Base-by-base conservation (phyloP, 2,113 vertebrate genomes). In the Hippocampus mohnikei region DNA sequence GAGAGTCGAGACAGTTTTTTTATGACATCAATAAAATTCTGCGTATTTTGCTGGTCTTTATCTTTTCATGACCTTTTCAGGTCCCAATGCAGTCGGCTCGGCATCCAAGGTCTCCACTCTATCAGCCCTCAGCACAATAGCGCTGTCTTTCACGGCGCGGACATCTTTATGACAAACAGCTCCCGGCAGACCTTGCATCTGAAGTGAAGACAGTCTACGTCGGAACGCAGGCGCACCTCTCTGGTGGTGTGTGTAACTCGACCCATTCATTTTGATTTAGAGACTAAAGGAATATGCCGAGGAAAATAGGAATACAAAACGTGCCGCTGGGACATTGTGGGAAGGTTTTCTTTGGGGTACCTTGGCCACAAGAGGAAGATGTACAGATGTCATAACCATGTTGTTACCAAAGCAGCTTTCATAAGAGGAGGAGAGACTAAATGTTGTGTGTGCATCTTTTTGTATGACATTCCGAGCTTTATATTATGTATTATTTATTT, bases 351-450 rank as follows among this genome's bases (percentile, higher is more conserved):
- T 89, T 91, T 89, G 89, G 91, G 88, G 92, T 91, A 84, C 89
- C 92, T 81, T 89, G 84, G 91, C 91, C 67, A 90, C 74, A 91
- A 92, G 90, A 91, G 86, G 91, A 91, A 89, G 88, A 76, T 76
- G 77, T 93, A 94, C 94, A 89, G 93, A 94, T 93, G 94, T 96
- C 94, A 93, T 94, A 93, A 95, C 95, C 92, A 95, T 20, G 94
- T 95, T 95, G 94, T 98, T 96, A 98, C 96, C 97, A 98, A 99
- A 99, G 96, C 95, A 95, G 96, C 96, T 97, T 97, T 96, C 94
- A 85, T 91, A 96, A 93, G 72, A 72, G 71, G 66, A 60, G 69
- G 60, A 73, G 66, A 65, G 50, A 81, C 69, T 84, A 89, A 90
- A 94, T 91, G 94, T 95, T 94, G 95, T 95, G 95, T 97, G 95